A percentile compares a stretch with the other conserved stretches of the same genome.
Evolutionary conservation across 1,140 invertebrate species (phyloP).

Genomic region (Pollicipes pollicipes): DNA sequence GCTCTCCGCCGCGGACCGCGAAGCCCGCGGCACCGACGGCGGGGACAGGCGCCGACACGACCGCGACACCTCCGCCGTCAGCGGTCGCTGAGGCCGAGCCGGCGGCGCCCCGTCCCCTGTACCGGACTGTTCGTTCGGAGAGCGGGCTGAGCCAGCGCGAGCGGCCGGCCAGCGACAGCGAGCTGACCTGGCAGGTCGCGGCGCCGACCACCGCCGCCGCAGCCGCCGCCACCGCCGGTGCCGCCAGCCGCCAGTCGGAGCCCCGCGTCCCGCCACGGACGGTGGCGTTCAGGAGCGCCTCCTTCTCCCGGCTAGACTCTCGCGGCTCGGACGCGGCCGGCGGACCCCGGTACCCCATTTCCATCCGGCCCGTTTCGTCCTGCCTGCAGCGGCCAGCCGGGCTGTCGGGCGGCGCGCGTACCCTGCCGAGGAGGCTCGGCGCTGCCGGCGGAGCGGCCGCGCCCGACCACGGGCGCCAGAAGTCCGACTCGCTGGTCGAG

Average conservation of each 20-base stretch:
- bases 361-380: too few species aligned
- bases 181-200: neutral
- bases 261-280: too few species aligned
- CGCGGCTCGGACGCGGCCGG: neutral
- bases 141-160: neutral
- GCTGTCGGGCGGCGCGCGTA: neutral
- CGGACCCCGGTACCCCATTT: too few species aligned
- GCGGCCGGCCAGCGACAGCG: neutral
- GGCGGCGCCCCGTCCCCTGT: too few species aligned
- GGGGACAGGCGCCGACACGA: neutral
- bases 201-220: too few species aligned
- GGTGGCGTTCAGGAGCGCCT: neutral
- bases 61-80: too few species aligned
- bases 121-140: too few species aligned
- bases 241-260: too few species aligned
- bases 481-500: neutral
- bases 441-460: neutral
- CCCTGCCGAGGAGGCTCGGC: neutral
- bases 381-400: too few species aligned
- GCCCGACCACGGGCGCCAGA: neutral
- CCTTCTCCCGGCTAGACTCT: neutral
- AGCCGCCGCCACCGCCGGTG: too few species aligned
- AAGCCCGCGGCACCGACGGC: neutral
- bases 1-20: too few species aligned
- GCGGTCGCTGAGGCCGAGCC: neutral